These are phyloP conservation scores for Sepiola atlantica DNA, from an alignment of 2,888 invertebrate genomes.

Conservation along the genomic window DNA sequence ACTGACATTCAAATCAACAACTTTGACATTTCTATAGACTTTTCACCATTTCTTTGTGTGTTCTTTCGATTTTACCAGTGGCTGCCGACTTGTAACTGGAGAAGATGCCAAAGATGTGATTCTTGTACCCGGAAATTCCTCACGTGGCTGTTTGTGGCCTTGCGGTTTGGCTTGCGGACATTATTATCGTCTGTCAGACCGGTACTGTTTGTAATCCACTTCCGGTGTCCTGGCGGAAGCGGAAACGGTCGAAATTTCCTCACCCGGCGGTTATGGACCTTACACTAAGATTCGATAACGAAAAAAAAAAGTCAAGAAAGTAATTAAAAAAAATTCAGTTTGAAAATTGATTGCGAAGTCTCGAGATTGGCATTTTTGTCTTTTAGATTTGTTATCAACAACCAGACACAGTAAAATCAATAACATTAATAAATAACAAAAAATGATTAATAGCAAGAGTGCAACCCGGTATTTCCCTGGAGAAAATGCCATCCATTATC, in stretches of 20 bases:
- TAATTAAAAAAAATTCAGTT: neutral
- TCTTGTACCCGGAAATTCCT: conserved; percentile 32
- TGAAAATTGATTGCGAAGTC: neutral
- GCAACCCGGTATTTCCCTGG: neutral
- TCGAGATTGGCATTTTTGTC: neutral
- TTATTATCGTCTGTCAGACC: conserved; percentile 8
- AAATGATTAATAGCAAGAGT: neutral
- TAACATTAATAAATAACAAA: neutral
- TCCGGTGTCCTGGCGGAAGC: conserved; percentile 22
- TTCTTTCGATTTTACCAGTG: neutral
- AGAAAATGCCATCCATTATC: neutral
- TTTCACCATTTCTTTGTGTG: neutral
- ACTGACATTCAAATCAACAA: neutral
- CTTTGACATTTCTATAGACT: neutral
- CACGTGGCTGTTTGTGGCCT: conserved; percentile 10
- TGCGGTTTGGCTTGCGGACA: conserved; percentile 20
- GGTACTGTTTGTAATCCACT: conserved; percentile 14
- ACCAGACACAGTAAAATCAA: neutral
- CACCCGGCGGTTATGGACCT: neutral
- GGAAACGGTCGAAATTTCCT: conserved; percentile 8
- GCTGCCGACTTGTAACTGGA: neutral
- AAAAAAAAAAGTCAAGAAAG: neutral
- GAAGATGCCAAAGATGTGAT: neutral
- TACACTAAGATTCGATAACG: neutral
- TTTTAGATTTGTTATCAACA: neutral